Percentiles rank a stretch among this genome's conserved stretches.
These are phyloP conservation scores for Meandrina meandrites DNA, from an alignment of 92 coral and sea anemone species.

Conservation along the genomic window DNA sequence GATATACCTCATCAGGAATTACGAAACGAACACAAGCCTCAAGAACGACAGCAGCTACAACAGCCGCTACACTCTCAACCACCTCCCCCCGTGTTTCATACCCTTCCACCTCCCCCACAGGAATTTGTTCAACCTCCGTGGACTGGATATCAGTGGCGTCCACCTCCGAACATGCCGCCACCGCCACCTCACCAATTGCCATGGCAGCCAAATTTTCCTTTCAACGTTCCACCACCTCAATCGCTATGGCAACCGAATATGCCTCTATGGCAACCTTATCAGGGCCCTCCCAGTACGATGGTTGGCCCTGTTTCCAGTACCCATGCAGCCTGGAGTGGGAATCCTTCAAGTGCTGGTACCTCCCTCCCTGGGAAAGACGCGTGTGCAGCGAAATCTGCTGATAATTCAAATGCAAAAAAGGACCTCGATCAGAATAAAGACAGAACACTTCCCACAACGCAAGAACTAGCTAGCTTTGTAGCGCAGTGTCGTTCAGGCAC, in stretches of 20 bases:
- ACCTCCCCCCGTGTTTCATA: slow-evolving; percentile 37
- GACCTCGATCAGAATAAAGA: background rate
- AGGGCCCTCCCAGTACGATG: background rate
- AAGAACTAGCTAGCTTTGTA: slow-evolving; percentile 25
- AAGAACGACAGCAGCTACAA: slow-evolving; percentile 3
- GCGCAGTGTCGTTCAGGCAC: slow-evolving; percentile 27
- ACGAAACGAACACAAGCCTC: slow-evolving; percentile 12
- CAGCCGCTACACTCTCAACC: slow-evolving; percentile 30
- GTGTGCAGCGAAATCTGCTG: background rate
- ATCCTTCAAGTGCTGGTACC: background rate
- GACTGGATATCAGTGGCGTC: slow-evolving; percentile 49
- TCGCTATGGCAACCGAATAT: slow-evolving; percentile 24
- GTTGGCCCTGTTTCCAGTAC: background rate
- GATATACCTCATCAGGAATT: slow-evolving; percentile 13
- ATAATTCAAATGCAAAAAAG: background rate
- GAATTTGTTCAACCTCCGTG: slow-evolving; percentile 46
- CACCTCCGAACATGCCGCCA: slow-evolving; percentile 38
- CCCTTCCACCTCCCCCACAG: slow-evolving; percentile 67
- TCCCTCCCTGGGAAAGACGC: background rate
- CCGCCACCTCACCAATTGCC: slow-evolving; percentile 24
- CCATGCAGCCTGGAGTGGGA: slow-evolving; percentile 9
- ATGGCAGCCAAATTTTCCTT: slow-evolving; percentile 40
- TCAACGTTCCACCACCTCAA: slow-evolving; percentile 41
- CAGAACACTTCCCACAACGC: slow-evolving; percentile 24
- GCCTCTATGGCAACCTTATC: slow-evolving; percentile 48